Evolutionary conservation across 1,140 invertebrate species (phyloP).

Genomic region (Nylanderia fulva): DNA sequence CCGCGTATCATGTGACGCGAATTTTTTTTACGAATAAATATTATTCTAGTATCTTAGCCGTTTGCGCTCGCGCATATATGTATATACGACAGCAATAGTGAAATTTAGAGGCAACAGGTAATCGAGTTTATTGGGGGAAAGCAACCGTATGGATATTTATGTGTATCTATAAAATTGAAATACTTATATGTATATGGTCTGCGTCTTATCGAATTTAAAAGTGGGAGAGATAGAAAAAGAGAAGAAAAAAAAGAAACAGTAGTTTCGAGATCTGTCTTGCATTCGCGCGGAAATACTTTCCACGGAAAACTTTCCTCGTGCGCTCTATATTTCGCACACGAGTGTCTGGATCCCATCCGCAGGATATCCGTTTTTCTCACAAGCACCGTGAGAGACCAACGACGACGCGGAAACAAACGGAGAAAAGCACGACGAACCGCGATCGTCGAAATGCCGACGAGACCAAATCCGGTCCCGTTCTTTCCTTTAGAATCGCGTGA

Average conservation of each 20-base stretch:
- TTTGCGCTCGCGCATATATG: background rate
- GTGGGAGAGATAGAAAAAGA: background rate
- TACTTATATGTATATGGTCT: background rate
- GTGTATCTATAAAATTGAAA: background rate
- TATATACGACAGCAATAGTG: background rate
- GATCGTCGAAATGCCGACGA: conserved; percentile 31
- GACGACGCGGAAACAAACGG: conserved; percentile 31
- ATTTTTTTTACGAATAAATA: background rate
- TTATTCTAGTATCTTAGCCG: background rate
- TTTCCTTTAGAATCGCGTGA: background rate
- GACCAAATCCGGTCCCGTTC: conserved; percentile 34
- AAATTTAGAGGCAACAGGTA: conserved; percentile 3
- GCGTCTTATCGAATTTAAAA: background rate
- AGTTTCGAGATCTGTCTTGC: background rate
- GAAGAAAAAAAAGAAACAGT: background rate
- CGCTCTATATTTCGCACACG: conserved; percentile 16
- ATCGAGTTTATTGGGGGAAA: background rate
- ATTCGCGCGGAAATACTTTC: conserved; percentile 28
- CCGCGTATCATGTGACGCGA: background rate
- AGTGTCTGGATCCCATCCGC: background rate
- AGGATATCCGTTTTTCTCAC: conserved; percentile 58
- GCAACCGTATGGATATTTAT: background rate
- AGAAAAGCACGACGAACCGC: conserved; percentile 15
- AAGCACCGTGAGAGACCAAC: background rate
- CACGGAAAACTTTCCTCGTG: conserved; percentile 35